A percentile compares a stretch with the other conserved stretches of the same genome.
phyloP scores from a whole-genome alignment of 2,797 vertebrate genomes.

The Aplochiton taeniatus region DNA sequence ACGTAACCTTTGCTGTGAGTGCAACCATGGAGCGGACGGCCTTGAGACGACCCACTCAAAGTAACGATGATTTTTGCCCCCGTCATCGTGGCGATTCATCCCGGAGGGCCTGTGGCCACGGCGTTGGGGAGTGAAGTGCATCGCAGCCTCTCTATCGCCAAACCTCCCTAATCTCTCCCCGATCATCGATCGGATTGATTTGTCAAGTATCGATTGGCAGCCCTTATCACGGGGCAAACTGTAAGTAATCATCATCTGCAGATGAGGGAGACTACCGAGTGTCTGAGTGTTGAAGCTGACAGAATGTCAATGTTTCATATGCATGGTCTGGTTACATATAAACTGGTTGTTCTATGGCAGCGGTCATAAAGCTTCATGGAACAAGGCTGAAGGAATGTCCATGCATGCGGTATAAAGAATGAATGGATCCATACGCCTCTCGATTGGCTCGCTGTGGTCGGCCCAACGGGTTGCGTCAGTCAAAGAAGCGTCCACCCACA shows the following conservation, averaged over 20 bases:
- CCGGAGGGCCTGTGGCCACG: slow-evolving; percentile 32
- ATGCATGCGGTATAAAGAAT: too few species aligned
- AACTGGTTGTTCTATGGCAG: slow-evolving; percentile 22
- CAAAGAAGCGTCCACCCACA: too few species aligned
- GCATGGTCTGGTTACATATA: slow-evolving; percentile 8
- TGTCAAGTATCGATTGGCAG: slow-evolving; percentile 61
- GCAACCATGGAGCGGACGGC: too few species aligned
- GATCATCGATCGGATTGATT: slow-evolving; percentile 68
- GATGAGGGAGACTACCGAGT: slow-evolving; percentile 59
- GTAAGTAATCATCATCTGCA: slow-evolving; percentile 59
- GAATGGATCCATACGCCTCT: too few species aligned
- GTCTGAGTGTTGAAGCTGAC: slow-evolving; percentile 48
- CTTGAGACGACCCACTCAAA: too few species aligned
- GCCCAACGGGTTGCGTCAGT: background rate
- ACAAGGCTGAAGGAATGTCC: too few species aligned
- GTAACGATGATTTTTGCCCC: background rate
- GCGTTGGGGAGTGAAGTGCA: slow-evolving; percentile 35
- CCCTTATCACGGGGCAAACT: slow-evolving; percentile 68
- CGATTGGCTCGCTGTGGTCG: too few species aligned
- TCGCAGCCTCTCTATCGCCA: slow-evolving; percentile 37
- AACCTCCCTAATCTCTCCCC: slow-evolving; percentile 52
- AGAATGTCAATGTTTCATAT: slow-evolving; percentile 51
- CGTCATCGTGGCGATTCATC: slow-evolving; percentile 41
- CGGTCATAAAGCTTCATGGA: background rate
- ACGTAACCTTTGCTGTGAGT: too few species aligned